Evolutionary conservation across 2,113 vertebrate genomes (phyloP).

Genomic region (Siniperca knerii): DNA sequence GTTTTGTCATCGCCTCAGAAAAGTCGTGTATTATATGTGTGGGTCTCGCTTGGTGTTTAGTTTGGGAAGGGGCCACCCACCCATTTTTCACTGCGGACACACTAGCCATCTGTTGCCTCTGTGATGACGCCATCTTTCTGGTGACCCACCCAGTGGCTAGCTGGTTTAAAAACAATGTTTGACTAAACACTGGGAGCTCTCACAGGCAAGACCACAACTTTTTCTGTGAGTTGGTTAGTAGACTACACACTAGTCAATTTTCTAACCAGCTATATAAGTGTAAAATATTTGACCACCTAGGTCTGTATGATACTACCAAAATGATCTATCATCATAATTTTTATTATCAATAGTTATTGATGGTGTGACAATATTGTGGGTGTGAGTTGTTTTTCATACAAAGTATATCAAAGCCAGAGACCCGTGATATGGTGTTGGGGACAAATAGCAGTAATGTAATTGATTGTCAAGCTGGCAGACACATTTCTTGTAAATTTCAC

Average conservation of each 20-base stretch:
- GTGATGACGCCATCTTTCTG: constrained; percentile 82
- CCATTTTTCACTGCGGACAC: constrained; percentile 82
- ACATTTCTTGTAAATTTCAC: not conserved
- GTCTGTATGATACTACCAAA: not conserved
- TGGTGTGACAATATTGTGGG: not conserved
- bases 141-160: constrained; percentile 77
- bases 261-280: no score
- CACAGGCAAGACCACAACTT: constrained; percentile 18
- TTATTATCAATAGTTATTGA: not conserved
- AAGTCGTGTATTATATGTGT: not conserved
- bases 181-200: constrained; percentile 41
- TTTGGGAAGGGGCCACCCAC: constrained; percentile 74
- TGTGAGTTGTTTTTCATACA: not conserved
- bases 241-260: not conserved
- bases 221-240: not conserved
- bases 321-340: not conserved
- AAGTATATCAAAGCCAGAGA: not conserved
- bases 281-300: no score
- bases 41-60: constrained; percentile 21
- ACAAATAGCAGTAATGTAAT: no score
- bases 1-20: not conserved
- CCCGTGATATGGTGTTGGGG: not conserved
- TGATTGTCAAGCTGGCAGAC: not conserved
- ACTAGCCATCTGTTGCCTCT: constrained; percentile 82
- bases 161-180: constrained; percentile 62